Percentiles rank a stretch among this genome's conserved stretches.
These are phyloP conservation scores for Nemotelus pantherinus DNA, from an alignment of 2,888 invertebrate species.

Conservation along the genomic window DNA sequence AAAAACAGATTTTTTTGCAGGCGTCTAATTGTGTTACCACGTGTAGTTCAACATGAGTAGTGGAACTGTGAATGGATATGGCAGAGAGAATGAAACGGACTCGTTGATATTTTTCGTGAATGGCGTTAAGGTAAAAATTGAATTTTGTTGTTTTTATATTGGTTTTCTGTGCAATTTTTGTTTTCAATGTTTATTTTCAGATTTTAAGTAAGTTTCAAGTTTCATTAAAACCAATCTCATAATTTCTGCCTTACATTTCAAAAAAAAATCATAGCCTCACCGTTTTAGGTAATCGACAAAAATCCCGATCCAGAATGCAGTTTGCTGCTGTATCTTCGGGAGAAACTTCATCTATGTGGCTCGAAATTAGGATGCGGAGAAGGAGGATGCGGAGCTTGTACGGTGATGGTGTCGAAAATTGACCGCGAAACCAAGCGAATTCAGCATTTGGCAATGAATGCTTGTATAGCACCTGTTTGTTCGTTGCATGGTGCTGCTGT, in stretches of 20 bases:
- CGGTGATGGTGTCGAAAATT: constrained; percentile 88
- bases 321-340: constrained; percentile 82
- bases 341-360: constrained; percentile 82
- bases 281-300: constrained; percentile 74
- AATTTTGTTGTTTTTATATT: not conserved
- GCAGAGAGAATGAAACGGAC: constrained; percentile 33
- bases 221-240: not conserved
- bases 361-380: constrained; percentile 94
- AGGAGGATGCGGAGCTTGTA: constrained; percentile 95
- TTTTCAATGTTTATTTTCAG: no score
- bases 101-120: constrained; percentile 67
- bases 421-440: constrained; percentile 68
- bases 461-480: constrained; percentile 88
- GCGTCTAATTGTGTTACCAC: no score
- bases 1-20: no score
- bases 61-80: not conserved
- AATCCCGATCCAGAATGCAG: constrained; percentile 86
- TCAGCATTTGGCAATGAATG: constrained; percentile 83
- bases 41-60: no score
- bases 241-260: not conserved
- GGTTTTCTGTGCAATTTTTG: no score
- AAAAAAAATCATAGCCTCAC: not conserved
- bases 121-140: constrained; percentile 67
- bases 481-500: constrained; percentile 88
- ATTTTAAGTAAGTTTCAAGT: not conserved